Conservation (phyloP, 2,797 vertebrate genomes). For the Anableps anableps region DNA sequence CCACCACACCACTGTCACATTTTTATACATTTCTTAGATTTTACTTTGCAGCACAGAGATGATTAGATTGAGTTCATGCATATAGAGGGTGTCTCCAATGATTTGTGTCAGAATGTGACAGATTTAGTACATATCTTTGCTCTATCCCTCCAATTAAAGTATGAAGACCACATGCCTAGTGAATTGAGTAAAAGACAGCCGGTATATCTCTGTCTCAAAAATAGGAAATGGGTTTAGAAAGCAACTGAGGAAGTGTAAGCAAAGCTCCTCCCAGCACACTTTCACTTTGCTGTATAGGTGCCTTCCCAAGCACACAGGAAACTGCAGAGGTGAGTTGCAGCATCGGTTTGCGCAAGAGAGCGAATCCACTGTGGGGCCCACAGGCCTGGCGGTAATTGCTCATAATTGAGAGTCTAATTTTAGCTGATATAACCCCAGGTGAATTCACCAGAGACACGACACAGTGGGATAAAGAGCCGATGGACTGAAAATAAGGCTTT, state of each 20-base stretch:
- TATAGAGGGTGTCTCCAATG: conserved; percentile 12
- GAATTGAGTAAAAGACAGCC: conserved; percentile 4
- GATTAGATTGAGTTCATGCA: conserved; percentile 12
- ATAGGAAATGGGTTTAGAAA: conserved; percentile 38
- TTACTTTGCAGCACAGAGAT: not conserved
- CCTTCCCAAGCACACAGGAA: conserved; percentile 47
- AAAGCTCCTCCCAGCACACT: conserved; percentile 44
- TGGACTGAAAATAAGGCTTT: conserved; percentile 66
- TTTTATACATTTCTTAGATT: not conserved
- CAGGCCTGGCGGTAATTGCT: conserved; percentile 81
- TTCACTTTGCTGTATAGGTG: conserved; percentile 57
- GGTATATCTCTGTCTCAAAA: conserved; percentile 15
- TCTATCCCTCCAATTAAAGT: conserved; percentile 28
- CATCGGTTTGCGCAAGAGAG: conserved; percentile 64
- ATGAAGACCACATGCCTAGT: conserved; percentile 18
- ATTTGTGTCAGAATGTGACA: conserved; percentile 12
- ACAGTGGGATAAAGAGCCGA: conserved; percentile 73
- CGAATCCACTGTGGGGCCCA: conserved; percentile 74
- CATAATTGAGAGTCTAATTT: conserved; percentile 85
- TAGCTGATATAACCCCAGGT: conserved; percentile 82
- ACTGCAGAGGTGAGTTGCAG: conserved; percentile 46
- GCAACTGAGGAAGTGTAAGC: conserved; percentile 59
- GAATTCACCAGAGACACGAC: conserved; percentile 79
- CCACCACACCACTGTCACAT: not conserved
- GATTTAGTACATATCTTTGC: conserved; percentile 38